phyloP scores from a whole-genome alignment of 1,140 invertebrate species.

The Atopsyche davidsoni region DNA sequence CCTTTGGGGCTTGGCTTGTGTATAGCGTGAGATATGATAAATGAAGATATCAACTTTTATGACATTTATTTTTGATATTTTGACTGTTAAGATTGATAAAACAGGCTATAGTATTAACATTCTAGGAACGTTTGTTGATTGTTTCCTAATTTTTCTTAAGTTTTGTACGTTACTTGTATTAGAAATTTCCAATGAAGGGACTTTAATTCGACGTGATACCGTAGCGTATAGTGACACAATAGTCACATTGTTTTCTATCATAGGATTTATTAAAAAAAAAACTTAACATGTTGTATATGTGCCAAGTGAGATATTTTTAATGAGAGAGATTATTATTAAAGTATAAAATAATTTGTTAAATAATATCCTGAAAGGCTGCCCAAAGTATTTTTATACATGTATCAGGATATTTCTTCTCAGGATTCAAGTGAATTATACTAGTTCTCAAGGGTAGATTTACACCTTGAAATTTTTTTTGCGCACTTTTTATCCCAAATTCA shows the following conservation, averaged over 20 bases:
- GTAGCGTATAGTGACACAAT: constrained; percentile 27
- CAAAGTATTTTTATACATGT: constrained; percentile 26
- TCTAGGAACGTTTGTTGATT: constrained; percentile 19
- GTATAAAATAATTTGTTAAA: constrained; percentile 23
- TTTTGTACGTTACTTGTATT: constrained; percentile 26
- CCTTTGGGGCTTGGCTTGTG: too few species aligned
- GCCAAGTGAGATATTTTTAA: constrained; percentile 31
- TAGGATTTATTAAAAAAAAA: constrained; percentile 29
- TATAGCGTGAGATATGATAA: constrained; percentile 9
- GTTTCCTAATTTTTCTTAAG: constrained; percentile 23
- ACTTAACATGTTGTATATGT: constrained; percentile 29
- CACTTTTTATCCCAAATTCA: constrained; percentile 23
- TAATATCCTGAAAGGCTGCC: constrained; percentile 24
- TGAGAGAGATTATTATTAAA: constrained; percentile 29
- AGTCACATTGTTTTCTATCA: constrained; percentile 31
- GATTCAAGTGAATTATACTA: constrained; percentile 11
- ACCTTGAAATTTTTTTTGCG: neutral
- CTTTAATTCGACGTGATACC: constrained; percentile 24
- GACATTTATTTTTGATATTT: constrained; percentile 26
- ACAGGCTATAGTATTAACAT: constrained; percentile 21
- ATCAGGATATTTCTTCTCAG: constrained; percentile 8
- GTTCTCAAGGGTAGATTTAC: constrained; percentile 2
- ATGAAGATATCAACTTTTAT: constrained; percentile 10
- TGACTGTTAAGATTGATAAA: constrained; percentile 19
- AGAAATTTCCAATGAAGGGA: constrained; percentile 23